These are phyloP conservation scores for Zapornia atra DNA, from an alignment of 2,113 vertebrate species.

Conservation along the genomic window DNA sequence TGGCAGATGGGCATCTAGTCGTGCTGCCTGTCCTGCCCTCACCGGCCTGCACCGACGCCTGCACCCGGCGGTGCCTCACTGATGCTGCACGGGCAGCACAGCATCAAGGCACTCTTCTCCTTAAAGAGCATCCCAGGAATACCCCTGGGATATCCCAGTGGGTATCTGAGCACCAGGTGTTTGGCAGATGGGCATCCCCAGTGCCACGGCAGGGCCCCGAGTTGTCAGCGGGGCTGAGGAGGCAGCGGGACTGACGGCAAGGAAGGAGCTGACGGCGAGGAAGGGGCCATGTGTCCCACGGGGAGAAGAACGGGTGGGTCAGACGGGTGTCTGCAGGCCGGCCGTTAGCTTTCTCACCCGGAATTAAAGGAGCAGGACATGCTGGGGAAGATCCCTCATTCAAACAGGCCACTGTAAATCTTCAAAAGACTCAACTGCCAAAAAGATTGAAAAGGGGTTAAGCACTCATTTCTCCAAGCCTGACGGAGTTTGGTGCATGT, in stretches of 20 bases:
- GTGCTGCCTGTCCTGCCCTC: not conserved
- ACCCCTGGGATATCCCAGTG: too few relatives aligned
- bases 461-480: not conserved
- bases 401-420: not conserved
- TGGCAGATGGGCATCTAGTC: accelerated
- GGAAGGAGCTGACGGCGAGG: accelerated
- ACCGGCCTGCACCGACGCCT: not conserved
- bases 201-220: accelerated
- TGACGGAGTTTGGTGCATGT: constrained; percentile 9
- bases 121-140: not conserved
- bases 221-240: accelerated
- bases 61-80: accelerated
- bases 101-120: not conserved
- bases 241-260: accelerated
- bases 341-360: not conserved
- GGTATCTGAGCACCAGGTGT: accelerated
- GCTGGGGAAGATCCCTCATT: not conserved
- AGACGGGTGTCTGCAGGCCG: not conserved
- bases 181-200: accelerated
- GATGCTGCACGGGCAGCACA: accelerated
- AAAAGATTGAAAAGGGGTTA: constrained; percentile 47
- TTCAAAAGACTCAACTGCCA: not conserved
- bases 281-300: accelerated
- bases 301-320: accelerated
- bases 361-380: not conserved